Evolutionary conservation across 2,797 vertebrate genomes (phyloP), one percentile per base, ranked within the genome.

Genomic region (Lateolabrax maculatus): DNA sequence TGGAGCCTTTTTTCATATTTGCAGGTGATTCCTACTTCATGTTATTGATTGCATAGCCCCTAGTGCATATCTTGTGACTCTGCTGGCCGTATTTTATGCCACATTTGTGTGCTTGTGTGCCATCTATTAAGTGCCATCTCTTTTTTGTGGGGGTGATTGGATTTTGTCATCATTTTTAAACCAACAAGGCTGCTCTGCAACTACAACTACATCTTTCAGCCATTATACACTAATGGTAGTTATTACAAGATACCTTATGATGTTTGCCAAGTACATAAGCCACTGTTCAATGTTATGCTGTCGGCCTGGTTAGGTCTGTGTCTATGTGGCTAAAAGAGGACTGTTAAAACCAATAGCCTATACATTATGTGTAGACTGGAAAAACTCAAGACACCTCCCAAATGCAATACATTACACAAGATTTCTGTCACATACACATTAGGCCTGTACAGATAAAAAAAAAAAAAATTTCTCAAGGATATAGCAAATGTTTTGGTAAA

Each of bases 241-340:
- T 58, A 34, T 43, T 1, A 7, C 29, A 34, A 7, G 8, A 13
- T 25, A 34, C 15, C 27, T 44, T 52, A 31, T 44, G 15, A 60
- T 51, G n/a, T 65, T 64, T 75, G 13, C 64, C 29, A 84, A 77
- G 67, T 81, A 80, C 25, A 19, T 39, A 19, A 36, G 13, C 15
- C 18, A 48, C 21, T 36, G 11, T 37, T 65, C 5, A 49, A 1
- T 16, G 8, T 31, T 57, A 18, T 43, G n/a, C 19, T 43, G 4
- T 15, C 18, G 9, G 44, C 9, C 43, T 79, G 23, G 21, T 73
- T 41, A 31, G 15, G 23, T 70, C 25, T 49, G 21, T 43, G 39
- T 70, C 25, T 52, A 1, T 37, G 37, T 0, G 64, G 36, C 23
- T 51, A 1, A 48, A 2, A 61, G 15, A 27, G n/a, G 12, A 52